Evolutionary conservation across 2,797 vertebrate species (phyloP).

Genomic region (Sternotherus odoratus): DNA sequence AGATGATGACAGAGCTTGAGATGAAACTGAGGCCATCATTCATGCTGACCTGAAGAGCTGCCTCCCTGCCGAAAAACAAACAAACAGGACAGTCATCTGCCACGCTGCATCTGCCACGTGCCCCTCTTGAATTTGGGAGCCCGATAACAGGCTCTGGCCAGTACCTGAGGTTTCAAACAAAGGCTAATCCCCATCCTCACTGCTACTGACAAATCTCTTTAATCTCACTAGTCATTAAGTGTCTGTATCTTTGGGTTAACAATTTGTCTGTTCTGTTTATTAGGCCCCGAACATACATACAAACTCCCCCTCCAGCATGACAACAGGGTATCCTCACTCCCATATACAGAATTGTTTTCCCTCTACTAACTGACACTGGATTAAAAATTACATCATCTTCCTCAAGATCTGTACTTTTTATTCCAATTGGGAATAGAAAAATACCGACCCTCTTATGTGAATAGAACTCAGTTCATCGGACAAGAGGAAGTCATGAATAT

Average conservation of each 20-base stretch:
- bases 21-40: constrained; percentile 98
- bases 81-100: neutral
- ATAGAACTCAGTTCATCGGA: neutral
- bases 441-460: neutral
- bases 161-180: neutral
- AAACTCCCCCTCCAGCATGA: neutral
- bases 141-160: neutral
- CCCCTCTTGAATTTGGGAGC: neutral
- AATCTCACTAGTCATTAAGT: neutral
- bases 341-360: neutral
- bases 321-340: neutral
- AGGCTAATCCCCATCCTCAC: neutral
- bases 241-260: neutral
- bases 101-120: fast-evolving
- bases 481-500: neutral
- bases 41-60: constrained; percentile 98
- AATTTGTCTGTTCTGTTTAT: neutral
- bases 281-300: neutral
- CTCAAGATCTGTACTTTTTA: neutral
- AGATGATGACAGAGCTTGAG: constrained; percentile 98
- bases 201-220: neutral
- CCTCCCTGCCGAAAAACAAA: constrained; percentile 84
- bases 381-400: neutral
- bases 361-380: neutral
- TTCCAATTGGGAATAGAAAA: neutral